These are phyloP conservation scores for Gila robusta DNA, from an alignment of 2,797 vertebrate species.

Conservation along the genomic window DNA sequence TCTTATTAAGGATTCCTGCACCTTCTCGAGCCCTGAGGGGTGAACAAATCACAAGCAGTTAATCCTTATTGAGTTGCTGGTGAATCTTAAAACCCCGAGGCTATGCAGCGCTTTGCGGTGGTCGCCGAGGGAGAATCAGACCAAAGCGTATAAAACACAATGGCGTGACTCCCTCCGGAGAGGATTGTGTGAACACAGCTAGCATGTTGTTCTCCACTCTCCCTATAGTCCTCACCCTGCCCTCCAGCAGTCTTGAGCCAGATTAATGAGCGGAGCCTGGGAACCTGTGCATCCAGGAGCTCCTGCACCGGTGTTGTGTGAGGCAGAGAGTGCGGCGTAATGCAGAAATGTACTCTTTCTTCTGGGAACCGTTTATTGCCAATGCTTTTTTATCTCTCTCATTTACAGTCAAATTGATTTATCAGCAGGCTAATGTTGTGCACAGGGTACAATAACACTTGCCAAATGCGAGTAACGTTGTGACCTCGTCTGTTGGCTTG, in stretches of 20 bases:
- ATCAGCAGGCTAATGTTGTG: constrained; percentile 11
- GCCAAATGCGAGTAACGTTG: neutral
- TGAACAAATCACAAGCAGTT: constrained; percentile 43
- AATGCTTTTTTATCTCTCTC: neutral
- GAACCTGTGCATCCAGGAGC: constrained; percentile 20
- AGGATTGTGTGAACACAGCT: constrained; percentile 15
- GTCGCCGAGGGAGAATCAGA: constrained; percentile 36
- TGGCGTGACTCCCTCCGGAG: neutral
- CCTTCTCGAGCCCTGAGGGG: constrained; percentile 31
- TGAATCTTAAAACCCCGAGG: constrained; percentile 35
- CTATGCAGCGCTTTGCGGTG: neutral
- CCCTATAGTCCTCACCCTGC: constrained; percentile 6
- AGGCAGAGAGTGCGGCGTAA: neutral
- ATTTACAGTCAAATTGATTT: neutral
- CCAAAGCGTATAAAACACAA: constrained; percentile 20
- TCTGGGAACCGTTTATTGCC: constrained; percentile 3
- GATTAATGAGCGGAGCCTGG: constrained; percentile 41
- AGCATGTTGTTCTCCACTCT: constrained; percentile 22
- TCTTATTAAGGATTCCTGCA: constrained; percentile 40
- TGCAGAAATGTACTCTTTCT: neutral
- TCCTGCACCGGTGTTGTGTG: neutral
- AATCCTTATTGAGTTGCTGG: constrained; percentile 48
- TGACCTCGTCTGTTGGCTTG: too few relatives aligned
- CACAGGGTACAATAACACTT: neutral
- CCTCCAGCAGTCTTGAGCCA: constrained; percentile 28